Evolutionary conservation across 2,113 vertebrate species (phyloP), one percentile per base, ranked within the genome.

Genomic region (Anguilla japonica): DNA sequence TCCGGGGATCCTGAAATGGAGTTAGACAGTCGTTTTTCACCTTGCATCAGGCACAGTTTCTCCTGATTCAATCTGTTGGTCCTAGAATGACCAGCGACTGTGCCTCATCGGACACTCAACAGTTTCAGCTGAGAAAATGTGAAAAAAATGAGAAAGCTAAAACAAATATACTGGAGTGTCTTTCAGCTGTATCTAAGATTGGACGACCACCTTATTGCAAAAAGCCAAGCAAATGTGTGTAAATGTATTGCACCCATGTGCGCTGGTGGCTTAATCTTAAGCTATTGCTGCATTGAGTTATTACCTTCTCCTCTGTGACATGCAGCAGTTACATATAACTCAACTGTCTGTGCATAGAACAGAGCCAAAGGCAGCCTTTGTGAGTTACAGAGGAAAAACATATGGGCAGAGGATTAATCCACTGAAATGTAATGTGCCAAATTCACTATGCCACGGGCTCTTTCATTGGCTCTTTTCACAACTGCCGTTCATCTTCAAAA

Each of bases 401-500:
- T 71, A 71, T 71, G 63, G n/a, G n/a, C 71, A 80, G 79, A 80
- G 39, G 41, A 41, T 80, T 80, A 41, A 29, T 80, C 71, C 29
- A 18, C 13, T n/a, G 39, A 80, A 41, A 80, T 80, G 39, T 18
- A 7, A 9, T 80, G 40, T 20, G 40, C 40, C 5, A 80, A 80
- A 80, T 80, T 80, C 79, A 11, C 40, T 9, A 20, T 67, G 53
- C 85, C 22, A 22, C 8, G 2, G 26, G 79, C 41, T 63, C 40
- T 71, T n/a, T n/a, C 56, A 86, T 50, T 9, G 56, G 79, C 56
- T 56, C 56, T 82, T 34, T 53, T 40, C 79, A 67, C 53, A 4
- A 50, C 79, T 41, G 9, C 46, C 34, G 16, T 29, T 79, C 84
- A 46, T 39, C 34, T 20, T 43, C 22, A 22, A 84, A 46, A 81